These are phyloP conservation scores for Myopa tessellatipennis DNA, from an alignment of 2,888 invertebrate genomes.

Conservation along the genomic window DNA sequence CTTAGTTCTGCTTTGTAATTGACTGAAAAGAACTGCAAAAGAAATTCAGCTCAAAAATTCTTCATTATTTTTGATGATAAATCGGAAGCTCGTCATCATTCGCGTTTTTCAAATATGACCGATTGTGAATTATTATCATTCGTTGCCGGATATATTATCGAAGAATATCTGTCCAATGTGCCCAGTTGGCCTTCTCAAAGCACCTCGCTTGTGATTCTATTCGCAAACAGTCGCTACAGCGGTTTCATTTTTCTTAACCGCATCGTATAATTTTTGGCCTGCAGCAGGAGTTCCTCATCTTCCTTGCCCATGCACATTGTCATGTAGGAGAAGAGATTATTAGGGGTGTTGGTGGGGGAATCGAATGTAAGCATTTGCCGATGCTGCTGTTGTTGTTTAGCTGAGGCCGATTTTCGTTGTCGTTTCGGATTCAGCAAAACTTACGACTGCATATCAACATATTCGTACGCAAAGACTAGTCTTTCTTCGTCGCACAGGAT, in stretches of 20 bases:
- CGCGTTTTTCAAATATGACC: not conserved
- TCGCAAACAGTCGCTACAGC: slow-evolving; percentile 31
- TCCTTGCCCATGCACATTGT: not conserved
- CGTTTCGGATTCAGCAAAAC: not conserved
- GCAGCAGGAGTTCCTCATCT: slow-evolving; percentile 28
- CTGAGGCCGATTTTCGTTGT: not conserved
- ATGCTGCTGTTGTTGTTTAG: not conserved
- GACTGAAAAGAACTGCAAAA: too few relatives aligned
- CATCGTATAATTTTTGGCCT: slow-evolving; percentile 25
- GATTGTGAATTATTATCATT: slow-evolving; percentile 48
- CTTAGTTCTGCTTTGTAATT: too few relatives aligned
- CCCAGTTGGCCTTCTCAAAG: slow-evolving; percentile 35
- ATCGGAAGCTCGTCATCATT: not conserved
- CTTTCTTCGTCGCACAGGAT: too few relatives aligned
- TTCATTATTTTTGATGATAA: too few relatives aligned
- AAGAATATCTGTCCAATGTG: slow-evolving; percentile 11
- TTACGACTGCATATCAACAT: not conserved
- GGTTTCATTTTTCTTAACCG: slow-evolving; percentile 36
- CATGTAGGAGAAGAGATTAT: not conserved
- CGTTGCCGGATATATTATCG: slow-evolving; percentile 58
- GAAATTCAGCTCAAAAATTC: too few relatives aligned
- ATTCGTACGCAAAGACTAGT: not conserved
- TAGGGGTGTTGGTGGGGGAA: not conserved
- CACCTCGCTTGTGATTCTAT: slow-evolving; percentile 33
- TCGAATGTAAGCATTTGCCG: not conserved